These are phyloP conservation scores for Diuraphis noxia DNA, from an alignment of 1,140 invertebrate species.

Conservation along the genomic window DNA sequence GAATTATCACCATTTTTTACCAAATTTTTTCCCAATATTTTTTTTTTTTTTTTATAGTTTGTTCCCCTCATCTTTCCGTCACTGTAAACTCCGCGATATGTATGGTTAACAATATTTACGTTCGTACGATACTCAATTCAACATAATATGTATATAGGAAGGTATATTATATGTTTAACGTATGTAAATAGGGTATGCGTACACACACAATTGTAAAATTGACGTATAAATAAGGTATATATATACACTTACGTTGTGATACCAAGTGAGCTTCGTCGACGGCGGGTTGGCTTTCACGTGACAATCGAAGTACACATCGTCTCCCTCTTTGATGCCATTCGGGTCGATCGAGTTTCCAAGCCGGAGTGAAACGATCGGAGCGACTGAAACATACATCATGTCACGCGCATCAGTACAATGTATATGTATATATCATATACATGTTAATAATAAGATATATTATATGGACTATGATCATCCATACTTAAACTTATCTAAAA, in stretches of 20 bases:
- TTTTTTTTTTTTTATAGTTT: neutral
- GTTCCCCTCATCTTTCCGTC: neutral
- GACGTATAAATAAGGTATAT: neutral
- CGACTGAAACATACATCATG: conserved; percentile 67
- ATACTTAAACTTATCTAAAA: neutral
- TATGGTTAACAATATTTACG: neutral
- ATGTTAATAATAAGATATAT: neutral
- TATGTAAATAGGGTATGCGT: too few species aligned
- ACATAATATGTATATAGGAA: neutral
- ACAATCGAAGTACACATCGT: conserved; percentile 92
- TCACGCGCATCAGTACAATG: neutral
- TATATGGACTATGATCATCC: neutral
- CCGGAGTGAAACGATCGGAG: conserved; percentile 78
- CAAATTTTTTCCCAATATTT: too few species aligned
- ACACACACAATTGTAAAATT: neutral
- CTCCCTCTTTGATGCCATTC: conserved; percentile 86
- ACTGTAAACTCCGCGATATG: neutral
- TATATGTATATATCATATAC: neutral
- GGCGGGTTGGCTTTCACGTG: conserved; percentile 85
- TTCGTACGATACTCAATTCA: neutral
- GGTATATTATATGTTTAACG: too few species aligned
- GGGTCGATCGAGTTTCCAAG: conserved; percentile 83
- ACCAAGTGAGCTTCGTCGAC: conserved; percentile 82
- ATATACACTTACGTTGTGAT: conserved; percentile 76
- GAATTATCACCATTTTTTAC: too few species aligned